Conservation (phyloP, 2,888 invertebrate genomes). For the Megaustenia siamemsis region DNA sequence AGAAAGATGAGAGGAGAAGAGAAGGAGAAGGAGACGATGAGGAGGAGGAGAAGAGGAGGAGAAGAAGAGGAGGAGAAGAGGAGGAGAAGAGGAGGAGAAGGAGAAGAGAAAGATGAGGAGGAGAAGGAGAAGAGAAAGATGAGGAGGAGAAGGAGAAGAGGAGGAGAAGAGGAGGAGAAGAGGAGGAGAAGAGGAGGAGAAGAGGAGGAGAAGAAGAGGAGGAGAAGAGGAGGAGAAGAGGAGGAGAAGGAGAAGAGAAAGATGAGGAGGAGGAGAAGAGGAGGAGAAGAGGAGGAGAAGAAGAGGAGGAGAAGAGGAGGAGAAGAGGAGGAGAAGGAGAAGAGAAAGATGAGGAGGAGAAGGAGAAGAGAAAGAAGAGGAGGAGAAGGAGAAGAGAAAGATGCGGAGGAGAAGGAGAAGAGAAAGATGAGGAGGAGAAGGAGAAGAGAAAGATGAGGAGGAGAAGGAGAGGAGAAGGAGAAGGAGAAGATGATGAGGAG, state of each 20-base stretch:
- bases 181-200: not conserved
- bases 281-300: constrained; percentile 16
- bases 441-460: constrained; percentile 20
- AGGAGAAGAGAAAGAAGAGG: constrained; percentile 4
- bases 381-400: not conserved
- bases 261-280: not conserved
- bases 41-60: constrained; percentile 23
- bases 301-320: not conserved
- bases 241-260: not conserved
- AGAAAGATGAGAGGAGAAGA: constrained; percentile 16
- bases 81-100: not conserved
- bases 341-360: not conserved
- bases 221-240: not conserved
- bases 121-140: not conserved
- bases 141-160: constrained; percentile 6
- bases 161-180: not conserved
- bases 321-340: constrained; percentile 2
- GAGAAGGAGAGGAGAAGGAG: not conserved
- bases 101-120: not conserved
- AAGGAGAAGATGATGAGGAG: not conserved
- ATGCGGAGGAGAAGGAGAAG: not conserved
- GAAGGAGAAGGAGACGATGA: constrained; percentile 13
- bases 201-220: not conserved
- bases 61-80: not conserved
- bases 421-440: constrained; percentile 25